Base-by-base conservation (phyloP, 92 coral and sea anemone genomes). In the Epizoanthus stellaris region DNA sequence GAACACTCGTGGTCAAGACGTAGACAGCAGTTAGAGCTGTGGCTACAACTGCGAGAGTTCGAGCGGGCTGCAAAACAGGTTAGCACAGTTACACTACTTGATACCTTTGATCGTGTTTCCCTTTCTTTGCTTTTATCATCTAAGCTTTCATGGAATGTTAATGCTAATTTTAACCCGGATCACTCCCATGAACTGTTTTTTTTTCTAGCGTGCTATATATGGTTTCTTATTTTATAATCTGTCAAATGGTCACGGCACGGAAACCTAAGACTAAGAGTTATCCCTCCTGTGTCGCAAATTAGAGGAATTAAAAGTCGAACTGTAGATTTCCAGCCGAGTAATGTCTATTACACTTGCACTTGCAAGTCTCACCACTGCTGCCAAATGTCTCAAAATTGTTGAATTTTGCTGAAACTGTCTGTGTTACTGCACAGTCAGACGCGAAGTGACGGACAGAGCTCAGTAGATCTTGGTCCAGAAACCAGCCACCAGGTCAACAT, bases 41-140 rank as follows among this genome's bases (percentile, higher is more conserved):
- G 99, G 99, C 85, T 95, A 11, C 99, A 97, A 57, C 88, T 97
- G 9, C 83, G 99, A 76, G 99, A 97, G 84, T 97, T 97, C 67
- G 99, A 97, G 70, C 87, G 99, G 67, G 98, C 98, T 57, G 99
- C 98, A 3, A 95, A 97, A 72, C 94, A 95, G 95, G 99, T 96
- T 75, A 40, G 74, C 58, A 56, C 70, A 23, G 56, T 84, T 49
- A 77, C 60, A 42, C 76, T 52, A 12, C 42, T 36, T 79, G 66
- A 30, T 30, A 30, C 36, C 36, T 30, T 30, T 30, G 36, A 72
- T 85, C 53, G 52, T 63, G 34, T 43, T 79, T 79, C 60, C 70
- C 64, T 40, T 61, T 8, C 73, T 52, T 23, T 21, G 23, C 43
- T 79, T 79, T 79, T 79, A 79, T 38, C 83, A 40, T 79, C 82